phyloP scores from a whole-genome alignment of 2,113 vertebrate species.

The Oxygymnocypris stewartii region DNA sequence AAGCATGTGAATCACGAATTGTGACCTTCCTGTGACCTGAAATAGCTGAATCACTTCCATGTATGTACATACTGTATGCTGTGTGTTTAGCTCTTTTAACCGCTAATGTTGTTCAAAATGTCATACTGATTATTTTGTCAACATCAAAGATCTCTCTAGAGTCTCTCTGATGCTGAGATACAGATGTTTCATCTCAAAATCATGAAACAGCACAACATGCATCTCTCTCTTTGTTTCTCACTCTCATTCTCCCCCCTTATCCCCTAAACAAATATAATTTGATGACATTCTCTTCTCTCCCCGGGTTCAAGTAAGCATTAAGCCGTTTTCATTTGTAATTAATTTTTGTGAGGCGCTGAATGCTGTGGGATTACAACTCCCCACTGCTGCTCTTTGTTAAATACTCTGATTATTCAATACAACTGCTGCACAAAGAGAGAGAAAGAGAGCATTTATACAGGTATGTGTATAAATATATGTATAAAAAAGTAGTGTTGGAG shows the following conservation, averaged over 20 bases:
- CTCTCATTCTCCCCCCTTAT: constrained; percentile 34
- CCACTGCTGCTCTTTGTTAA: constrained; percentile 53
- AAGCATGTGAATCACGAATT: background rate
- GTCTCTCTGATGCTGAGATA: constrained; percentile 39
- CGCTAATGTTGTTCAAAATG: constrained; percentile 18
- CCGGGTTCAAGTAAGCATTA: constrained; percentile 62
- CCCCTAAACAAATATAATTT: constrained; percentile 57
- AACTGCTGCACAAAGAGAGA: constrained; percentile 8
- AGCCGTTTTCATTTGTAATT: constrained; percentile 64
- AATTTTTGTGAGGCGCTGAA: constrained; percentile 59
- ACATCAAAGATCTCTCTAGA: constrained; percentile 38
- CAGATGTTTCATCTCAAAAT: constrained; percentile 53
- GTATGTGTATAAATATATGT: too few species aligned
- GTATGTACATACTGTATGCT: background rate
- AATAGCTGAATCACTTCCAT: background rate
- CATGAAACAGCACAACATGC: constrained; percentile 48
- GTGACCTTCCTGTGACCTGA: background rate
- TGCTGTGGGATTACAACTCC: constrained; percentile 58
- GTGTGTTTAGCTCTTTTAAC: constrained; percentile 10
- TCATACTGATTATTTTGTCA: constrained; percentile 42
- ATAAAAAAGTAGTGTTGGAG: background rate
- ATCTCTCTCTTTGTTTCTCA: background rate
- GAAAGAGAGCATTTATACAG: background rate
- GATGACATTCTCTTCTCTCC: constrained; percentile 56
- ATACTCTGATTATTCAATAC: constrained; percentile 49